These are phyloP conservation scores for Romanomermis culicivorax DNA, from an alignment of 2,888 invertebrate species.

Conservation along the genomic window DNA sequence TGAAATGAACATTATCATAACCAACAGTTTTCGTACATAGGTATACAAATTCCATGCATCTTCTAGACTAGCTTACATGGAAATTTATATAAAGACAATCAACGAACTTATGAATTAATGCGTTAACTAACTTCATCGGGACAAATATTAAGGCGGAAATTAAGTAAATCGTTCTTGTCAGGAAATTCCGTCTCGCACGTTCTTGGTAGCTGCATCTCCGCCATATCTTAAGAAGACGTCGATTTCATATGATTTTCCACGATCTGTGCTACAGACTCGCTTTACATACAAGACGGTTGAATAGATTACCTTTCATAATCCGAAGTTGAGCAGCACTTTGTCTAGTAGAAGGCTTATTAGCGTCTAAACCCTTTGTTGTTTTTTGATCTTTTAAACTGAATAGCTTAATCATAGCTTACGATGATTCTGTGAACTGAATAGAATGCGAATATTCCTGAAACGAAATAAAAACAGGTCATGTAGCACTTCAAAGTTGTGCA, in stretches of 20 bases:
- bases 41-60: too few relatives aligned
- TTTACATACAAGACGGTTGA: slow-evolving; percentile 5
- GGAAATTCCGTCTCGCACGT: slow-evolving; percentile 88
- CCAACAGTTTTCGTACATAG: too few relatives aligned
- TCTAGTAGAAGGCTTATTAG: slow-evolving; percentile 44
- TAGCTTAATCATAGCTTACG: slow-evolving; percentile 98
- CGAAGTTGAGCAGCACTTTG: slow-evolving; percentile 87
- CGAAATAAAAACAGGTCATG: too few relatives aligned
- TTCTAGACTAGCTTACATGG: too few relatives aligned
- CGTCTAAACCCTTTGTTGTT: slow-evolving; percentile 41
- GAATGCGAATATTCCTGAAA: too few relatives aligned
- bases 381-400: slow-evolving; percentile 95
- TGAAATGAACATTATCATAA: too few relatives aligned
- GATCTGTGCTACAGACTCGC: not conserved
- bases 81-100: too few relatives aligned
- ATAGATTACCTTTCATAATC: slow-evolving; percentile 97
- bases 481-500: too few relatives aligned
- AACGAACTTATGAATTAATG: too few relatives aligned
- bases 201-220: slow-evolving; percentile 85
- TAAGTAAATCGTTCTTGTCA: slow-evolving; percentile 81
- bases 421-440: too few relatives aligned
- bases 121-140: slow-evolving; percentile 79
- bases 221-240: slow-evolving; percentile 63
- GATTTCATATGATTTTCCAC: slow-evolving; percentile 2
- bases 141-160: slow-evolving; percentile 80